phyloP scores from a whole-genome alignment of 2,888 invertebrate species.

The Automeris io region DNA sequence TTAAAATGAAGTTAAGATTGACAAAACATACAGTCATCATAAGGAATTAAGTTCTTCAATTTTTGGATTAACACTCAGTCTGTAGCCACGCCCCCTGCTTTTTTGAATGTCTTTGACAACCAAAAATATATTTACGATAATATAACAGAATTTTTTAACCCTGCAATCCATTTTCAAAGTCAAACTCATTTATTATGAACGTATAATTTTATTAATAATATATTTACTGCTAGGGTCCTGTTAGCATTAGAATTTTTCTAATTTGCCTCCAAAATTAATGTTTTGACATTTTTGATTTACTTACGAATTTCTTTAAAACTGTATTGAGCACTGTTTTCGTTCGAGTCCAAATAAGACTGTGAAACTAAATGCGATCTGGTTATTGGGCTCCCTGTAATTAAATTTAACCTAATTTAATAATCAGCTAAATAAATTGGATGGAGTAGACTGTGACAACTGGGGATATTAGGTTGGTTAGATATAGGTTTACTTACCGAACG shows the following conservation, averaged over 20 bases:
- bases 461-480: not conserved
- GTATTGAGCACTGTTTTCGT: constrained; percentile 53
- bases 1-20: too few species aligned
- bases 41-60: not conserved
- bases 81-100: too few species aligned
- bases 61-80: too few species aligned
- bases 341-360: constrained; percentile 74
- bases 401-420: constrained; percentile 47
- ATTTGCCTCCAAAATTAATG: not conserved
- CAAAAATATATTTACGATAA: too few species aligned
- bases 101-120: too few species aligned
- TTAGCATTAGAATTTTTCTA: too few species aligned
- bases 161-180: too few species aligned
- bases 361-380: constrained; percentile 75
- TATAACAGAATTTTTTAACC: too few species aligned
- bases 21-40: too few species aligned
- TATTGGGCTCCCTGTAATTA: constrained; percentile 57
- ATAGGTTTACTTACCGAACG: constrained; percentile 46
- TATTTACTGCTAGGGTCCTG: too few species aligned
- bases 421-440: constrained; percentile 32
- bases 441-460: not conserved
- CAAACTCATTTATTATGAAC: too few species aligned
- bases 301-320: constrained; percentile 60
- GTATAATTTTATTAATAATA: too few species aligned
- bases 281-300: constrained; percentile 18